Base-by-base conservation (phyloP, 2,113 vertebrate genomes). In the Archilochus colubris region DNA sequence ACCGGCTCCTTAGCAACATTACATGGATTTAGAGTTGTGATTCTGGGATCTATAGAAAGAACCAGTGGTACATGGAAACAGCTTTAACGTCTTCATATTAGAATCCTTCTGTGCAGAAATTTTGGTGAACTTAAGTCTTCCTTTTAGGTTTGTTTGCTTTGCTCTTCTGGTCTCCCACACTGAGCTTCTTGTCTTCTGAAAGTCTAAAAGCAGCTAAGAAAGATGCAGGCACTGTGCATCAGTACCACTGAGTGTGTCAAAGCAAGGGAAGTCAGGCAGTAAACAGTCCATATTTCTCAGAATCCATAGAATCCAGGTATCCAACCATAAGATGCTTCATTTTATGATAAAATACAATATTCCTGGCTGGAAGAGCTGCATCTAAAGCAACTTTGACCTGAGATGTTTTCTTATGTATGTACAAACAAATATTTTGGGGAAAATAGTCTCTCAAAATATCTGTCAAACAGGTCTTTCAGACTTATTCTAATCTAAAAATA, bases 21-120 rank as follows among this genome's bases (percentile, higher is more conserved):
- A 51, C 43, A 44, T 7, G n/a, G 2, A 2, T 6, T 3, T 14
- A 48, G 13, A 23, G 4, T 50, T 20, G 43, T 24, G 55, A 10
- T 5, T 7, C 15, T 44, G 4, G 44, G 4, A 19, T 3, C 38
- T 46, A 1, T 3, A 25, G 50, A 62, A 54, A 53, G 1, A 31
- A 54, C 19, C 40, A 76, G 1, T 9, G 10, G 16, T 19, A 2
- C 3, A 16, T 1, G 24, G 2, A 21, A 66, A 33, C 19, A 12
- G 28, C 18, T 55, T 4, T 3, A 36, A 14, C 4, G 4, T 38
- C 70, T 58, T 9, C 16, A 2, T 31, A 3, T 55, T 23, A 48
- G 38, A 72, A 53, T 54, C 12, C 14, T 61, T 61, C 33, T 9
- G 2, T 5, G 13, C 28, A 74, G 67, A 67, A 70, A 23, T 75